Conservation (phyloP, 2,113 vertebrate species). For the Oreamnos americanus region DNA sequence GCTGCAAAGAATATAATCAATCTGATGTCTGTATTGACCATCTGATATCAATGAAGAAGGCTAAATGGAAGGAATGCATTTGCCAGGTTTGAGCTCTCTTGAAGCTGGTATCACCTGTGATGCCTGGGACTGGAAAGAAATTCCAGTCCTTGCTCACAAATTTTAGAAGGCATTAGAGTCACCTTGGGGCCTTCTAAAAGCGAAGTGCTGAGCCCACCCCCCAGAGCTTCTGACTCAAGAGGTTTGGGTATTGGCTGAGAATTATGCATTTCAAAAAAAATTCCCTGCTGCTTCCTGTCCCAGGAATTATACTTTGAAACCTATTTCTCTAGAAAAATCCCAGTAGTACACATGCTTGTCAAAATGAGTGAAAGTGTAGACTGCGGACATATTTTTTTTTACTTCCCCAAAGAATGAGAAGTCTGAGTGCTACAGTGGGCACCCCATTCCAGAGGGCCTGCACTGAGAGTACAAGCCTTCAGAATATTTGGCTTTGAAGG, state of each 20-base stretch:
- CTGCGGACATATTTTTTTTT: background rate
- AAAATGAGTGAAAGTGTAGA: background rate
- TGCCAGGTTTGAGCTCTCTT: background rate
- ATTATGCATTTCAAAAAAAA: background rate
- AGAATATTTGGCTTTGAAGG: background rate
- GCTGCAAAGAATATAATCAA: too few relatives aligned
- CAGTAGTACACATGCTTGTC: background rate
- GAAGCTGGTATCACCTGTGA: background rate
- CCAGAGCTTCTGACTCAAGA: background rate
- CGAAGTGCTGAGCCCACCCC: background rate
- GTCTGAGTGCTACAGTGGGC: background rate
- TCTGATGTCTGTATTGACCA: too few relatives aligned
- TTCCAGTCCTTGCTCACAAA: background rate
- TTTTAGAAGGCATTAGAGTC: background rate
- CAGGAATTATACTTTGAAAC: background rate
- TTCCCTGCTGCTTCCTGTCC: background rate
- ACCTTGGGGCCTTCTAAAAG: background rate
- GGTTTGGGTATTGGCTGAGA: background rate
- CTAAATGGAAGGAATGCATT: background rate
- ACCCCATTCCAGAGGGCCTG: background rate
- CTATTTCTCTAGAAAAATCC: background rate
- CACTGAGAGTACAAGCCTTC: background rate
- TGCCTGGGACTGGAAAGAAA: background rate
- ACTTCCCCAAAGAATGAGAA: background rate
- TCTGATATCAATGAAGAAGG: background rate